These are phyloP conservation scores for Drosophila sulfurigaster DNA, from an alignment of 1,140 invertebrate genomes.

Conservation along the genomic window DNA sequence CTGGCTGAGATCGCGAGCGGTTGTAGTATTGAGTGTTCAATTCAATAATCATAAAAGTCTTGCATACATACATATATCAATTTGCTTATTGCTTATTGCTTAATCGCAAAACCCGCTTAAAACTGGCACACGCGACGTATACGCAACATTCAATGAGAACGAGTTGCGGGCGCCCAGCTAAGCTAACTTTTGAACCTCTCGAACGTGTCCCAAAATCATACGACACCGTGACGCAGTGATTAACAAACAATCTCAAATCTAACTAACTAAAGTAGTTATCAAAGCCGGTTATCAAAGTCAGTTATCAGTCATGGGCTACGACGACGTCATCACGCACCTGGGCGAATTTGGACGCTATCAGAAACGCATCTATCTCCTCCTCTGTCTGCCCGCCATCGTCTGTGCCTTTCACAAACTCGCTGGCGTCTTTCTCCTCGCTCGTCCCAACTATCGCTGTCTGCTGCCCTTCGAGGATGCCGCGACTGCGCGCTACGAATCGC, in stretches of 20 bases:
- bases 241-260: constrained; percentile 20
- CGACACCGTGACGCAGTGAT: constrained; percentile 47
- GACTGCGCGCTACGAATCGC: constrained; percentile 84
- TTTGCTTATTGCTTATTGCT: background rate
- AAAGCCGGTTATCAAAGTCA: background rate
- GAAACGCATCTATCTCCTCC: constrained; percentile 89
- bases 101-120: constrained; percentile 19
- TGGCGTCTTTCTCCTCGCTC: constrained; percentile 90
- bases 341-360: constrained; percentile 92
- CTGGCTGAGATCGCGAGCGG: constrained; percentile 43
- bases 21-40: constrained; percentile 25
- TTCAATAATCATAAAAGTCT: background rate
- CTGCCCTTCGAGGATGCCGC: constrained; percentile 87
- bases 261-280: background rate
- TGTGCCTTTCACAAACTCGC: constrained; percentile 92
- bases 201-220: constrained; percentile 49
- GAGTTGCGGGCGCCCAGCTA: background rate
- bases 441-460: constrained; percentile 88
- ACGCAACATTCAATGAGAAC: constrained; percentile 46
- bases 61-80: background rate
- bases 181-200: constrained; percentile 34
- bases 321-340: constrained; percentile 89
- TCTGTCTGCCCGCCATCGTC: constrained; percentile 90
- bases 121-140: constrained; percentile 55
- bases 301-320: constrained; percentile 88